Conservation (phyloP, 2,888 invertebrate genomes). For the Thecophora atra region DNA sequence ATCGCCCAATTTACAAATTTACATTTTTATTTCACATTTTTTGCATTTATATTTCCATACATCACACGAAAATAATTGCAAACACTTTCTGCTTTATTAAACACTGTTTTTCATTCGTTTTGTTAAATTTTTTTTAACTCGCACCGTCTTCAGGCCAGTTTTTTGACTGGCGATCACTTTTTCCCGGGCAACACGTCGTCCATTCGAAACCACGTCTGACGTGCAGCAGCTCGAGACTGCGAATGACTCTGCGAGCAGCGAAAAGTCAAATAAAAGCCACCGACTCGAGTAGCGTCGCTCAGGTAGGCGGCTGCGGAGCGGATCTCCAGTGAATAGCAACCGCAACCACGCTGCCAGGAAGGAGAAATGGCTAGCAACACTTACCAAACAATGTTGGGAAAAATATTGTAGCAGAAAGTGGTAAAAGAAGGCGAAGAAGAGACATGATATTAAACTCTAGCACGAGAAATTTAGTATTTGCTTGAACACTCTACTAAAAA, state of each 20-base stretch:
- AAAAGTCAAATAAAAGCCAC: slow-evolving; percentile 20
- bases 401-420: not conserved
- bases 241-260: slow-evolving; percentile 28
- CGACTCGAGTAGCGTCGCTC: not conserved
- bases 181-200: not conserved
- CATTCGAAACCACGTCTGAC: slow-evolving; percentile 19
- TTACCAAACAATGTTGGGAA: slow-evolving; percentile 23
- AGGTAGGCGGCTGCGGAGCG: not conserved
- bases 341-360: not conserved
- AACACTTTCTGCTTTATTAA: no score
- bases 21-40: no score
- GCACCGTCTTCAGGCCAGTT: no score
- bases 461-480: not conserved
- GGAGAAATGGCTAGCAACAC: not conserved
- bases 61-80: no score
- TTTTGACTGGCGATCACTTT: not conserved
- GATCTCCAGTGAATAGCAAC: slow-evolving; percentile 5
- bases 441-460: not conserved
- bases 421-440: not conserved
- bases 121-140: no score
- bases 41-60: no score
- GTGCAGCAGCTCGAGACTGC: slow-evolving; percentile 31
- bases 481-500: no score
- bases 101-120: no score
- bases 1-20: no score